Conservation (phyloP, 2,113 vertebrate species). For the Lagopus muta region DNA sequence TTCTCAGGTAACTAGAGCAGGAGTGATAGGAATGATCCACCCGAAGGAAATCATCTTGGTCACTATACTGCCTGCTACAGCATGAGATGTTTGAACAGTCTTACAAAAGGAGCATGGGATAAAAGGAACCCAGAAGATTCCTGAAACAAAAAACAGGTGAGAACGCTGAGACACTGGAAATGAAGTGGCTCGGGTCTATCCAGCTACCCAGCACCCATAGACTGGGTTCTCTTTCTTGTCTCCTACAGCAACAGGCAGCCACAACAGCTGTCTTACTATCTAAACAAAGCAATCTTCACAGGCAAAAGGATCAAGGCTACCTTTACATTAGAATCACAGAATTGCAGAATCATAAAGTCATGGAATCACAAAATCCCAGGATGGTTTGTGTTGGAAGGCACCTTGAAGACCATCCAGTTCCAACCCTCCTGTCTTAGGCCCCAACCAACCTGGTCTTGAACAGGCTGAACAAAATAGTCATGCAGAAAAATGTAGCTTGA, state of each 20-base stretch:
- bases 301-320: not conserved
- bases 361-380: not conserved
- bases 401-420: not conserved
- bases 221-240: not conserved
- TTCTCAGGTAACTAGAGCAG: not conserved
- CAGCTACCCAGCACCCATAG: accelerated
- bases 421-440: not conserved
- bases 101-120: not conserved
- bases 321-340: not conserved
- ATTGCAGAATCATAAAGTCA: not conserved
- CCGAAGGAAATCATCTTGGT: not conserved
- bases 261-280: not conserved
- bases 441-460: too few relatives aligned
- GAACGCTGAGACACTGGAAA: not conserved
- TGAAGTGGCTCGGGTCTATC: not conserved
- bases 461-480: not conserved
- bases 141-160: not conserved
- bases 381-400: not conserved
- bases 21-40: not conserved
- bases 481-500: not conserved
- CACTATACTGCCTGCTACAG: not conserved
- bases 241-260: not conserved
- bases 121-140: not conserved
- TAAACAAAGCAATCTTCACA: not conserved
- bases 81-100: not conserved